Evolutionary conservation across 2,888 invertebrate species (phyloP).

Genomic region (Aelia acuminata): DNA sequence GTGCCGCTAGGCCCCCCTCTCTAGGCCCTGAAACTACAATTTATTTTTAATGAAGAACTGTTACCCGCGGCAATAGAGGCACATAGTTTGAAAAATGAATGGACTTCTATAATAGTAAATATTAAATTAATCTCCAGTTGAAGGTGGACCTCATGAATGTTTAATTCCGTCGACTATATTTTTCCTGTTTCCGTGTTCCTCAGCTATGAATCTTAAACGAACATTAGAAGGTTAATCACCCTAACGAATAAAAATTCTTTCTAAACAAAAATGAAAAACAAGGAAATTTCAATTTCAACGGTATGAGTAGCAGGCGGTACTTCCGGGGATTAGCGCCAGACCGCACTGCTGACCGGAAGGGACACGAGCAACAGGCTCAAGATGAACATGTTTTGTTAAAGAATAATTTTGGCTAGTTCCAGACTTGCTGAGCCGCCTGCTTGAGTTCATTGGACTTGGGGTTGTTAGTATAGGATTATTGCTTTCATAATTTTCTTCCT

Average conservation of each 20-base stretch:
- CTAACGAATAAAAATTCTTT: not conserved
- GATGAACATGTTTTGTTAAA: not conserved
- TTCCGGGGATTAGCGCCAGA: conserved; percentile 22
- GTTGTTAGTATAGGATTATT: not conserved
- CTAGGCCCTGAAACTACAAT: no score
- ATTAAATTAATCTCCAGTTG: not conserved
- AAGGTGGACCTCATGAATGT: not conserved
- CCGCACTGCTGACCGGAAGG: not conserved
- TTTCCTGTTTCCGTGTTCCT: not conserved
- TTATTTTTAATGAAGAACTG: no score
- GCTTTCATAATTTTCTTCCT: not conserved
- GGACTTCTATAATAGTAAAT: not conserved
- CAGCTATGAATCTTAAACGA: not conserved
- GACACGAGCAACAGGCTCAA: not conserved
- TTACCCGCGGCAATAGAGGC: no score
- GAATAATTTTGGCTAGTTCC: conserved; percentile 25
- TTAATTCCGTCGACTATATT: not conserved
- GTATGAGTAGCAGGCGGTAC: not conserved
- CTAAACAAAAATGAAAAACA: not conserved
- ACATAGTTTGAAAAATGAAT: not conserved
- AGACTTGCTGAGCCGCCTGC: not conserved
- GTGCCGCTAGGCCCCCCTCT: no score
- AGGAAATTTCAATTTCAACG: not conserved
- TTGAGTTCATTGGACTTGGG: not conserved
- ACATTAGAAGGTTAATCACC: not conserved